Evolutionary conservation across 2,888 invertebrate genomes (phyloP), one percentile per base, ranked within the genome.

Genomic region (Lomographa bimaculata): DNA sequence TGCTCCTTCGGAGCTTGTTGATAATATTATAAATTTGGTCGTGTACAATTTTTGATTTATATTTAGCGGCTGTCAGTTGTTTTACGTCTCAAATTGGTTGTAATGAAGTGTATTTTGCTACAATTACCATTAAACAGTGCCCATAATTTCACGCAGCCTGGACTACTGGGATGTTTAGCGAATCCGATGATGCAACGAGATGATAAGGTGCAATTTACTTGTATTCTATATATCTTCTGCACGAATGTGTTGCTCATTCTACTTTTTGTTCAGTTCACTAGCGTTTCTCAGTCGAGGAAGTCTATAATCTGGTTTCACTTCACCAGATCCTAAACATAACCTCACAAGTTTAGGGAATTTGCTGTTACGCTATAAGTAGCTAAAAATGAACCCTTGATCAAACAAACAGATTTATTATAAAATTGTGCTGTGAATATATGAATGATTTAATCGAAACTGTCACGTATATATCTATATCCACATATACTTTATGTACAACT

Each of bases 31-130:
- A 7, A 23, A 20, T 37, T 46, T 51, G 44, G 40, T 44, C 27
- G 23, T 39, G 32, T 39, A 32, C 19, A 14, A 46, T 55, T 67
- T 72, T 71, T 73, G 75, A 75, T 71, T 76, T 73, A 70, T 68
- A 74, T 71, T 73, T 73, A 72, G 81, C 87, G 85, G 82, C 81
- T 89, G 87, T 89, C 87, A 89, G 76, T 81, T 86, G 85, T 87
- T 89, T 85, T 86, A 86, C 85, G 84, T 79, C 77, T 76, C 58
- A 76, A 68, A 57, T 63, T 63, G 63, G 67, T 68, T 59, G 1
- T 6, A 20, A 7, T 30, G 2, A 14, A 25, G 12, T 36, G 23
- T 16, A 29, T 34, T 21, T 29, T 40, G 28, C 10, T 23, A 7
- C 14, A 27, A 24, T 35, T 33, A 38, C 30, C 5, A 2, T 18